Evolutionary conservation across 2,113 vertebrate species (phyloP), one percentile per base, ranked within the genome.

Genomic region (Poeciliopsis prolifica): DNA sequence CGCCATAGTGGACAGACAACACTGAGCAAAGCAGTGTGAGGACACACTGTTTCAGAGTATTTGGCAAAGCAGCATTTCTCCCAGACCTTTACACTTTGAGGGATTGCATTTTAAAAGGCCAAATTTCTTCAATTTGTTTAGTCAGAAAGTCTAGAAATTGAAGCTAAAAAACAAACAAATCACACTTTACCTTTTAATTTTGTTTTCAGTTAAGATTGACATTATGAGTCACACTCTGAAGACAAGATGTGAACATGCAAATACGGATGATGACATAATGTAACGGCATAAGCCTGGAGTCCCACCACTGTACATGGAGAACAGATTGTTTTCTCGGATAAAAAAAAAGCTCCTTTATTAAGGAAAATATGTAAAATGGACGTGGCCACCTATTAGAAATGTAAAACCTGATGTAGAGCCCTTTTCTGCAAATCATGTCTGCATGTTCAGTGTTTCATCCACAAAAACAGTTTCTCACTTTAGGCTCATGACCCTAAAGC

Each of bases 1-100:
- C 87, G 33, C 86, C 83, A 87, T 42, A 72, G 77, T 86, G 89
- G 80, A 87, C 87, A 73, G 79, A 89, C 82, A 87, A 77, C 71
- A 70, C 65, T 58, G 78, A 84, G 81, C 74, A 78, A 77, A 68
- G 68, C 84, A 78, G 37, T 74, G 82, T 81, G 81, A 72, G 73
- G 67, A 77, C 64, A 69, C 87, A 68, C 61, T 68, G 69, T 81
- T 81, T 62, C 42, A 75, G 74, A 67, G 67, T 29, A 79, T 75
- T 75, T 80, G 77, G 80, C 70, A 74, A 82, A 79, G 42, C 33
- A 80, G 60, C 51, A 61, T 65, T 70, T 68, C 67, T 60, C 33
- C 51, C 42, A 65, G 65, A 70, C 35, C 70, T 64, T 67, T n/a
- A 8, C 51, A 58, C 22, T 58, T 24, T 58, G 24, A 58, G 5